These are phyloP conservation scores for Ptyas mucosa DNA, from an alignment of 2,113 vertebrate species.

Conservation along the genomic window DNA sequence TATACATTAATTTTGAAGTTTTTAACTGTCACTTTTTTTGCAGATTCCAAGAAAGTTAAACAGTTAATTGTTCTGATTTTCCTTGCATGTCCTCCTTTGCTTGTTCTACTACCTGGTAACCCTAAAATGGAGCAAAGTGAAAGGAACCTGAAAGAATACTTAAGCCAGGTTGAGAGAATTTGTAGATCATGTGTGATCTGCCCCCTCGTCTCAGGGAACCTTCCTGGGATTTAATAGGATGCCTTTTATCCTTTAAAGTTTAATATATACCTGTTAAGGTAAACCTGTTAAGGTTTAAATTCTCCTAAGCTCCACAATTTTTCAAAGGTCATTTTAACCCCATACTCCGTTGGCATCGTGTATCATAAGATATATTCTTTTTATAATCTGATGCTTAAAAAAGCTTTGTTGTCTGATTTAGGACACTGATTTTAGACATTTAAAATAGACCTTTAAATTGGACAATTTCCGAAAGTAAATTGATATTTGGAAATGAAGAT, in stretches of 20 bases:
- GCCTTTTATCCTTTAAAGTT: neutral
- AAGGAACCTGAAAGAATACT: neutral
- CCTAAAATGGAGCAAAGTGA: neutral
- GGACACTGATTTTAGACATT: neutral
- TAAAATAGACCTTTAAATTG: neutral
- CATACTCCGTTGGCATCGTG: neutral
- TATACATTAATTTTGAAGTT: neutral
- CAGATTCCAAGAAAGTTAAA: neutral
- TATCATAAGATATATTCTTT: neutral
- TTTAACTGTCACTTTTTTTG: neutral
- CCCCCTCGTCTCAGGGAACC: rapidly evolving
- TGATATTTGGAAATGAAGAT: neutral
- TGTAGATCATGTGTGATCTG: neutral
- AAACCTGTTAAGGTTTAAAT: neutral
- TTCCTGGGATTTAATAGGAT: neutral
- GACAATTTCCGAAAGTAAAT: neutral
- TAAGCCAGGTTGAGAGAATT: neutral
- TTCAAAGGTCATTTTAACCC: neutral
- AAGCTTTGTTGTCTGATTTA: neutral
- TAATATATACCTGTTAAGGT: neutral
- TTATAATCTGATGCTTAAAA: neutral
- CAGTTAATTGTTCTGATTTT: neutral
- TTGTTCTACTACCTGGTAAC: neutral
- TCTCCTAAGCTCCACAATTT: neutral
- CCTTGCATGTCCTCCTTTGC: neutral